phyloP scores from a whole-genome alignment of 2,113 vertebrate genomes.

The Podarcis cretensis region DNA sequence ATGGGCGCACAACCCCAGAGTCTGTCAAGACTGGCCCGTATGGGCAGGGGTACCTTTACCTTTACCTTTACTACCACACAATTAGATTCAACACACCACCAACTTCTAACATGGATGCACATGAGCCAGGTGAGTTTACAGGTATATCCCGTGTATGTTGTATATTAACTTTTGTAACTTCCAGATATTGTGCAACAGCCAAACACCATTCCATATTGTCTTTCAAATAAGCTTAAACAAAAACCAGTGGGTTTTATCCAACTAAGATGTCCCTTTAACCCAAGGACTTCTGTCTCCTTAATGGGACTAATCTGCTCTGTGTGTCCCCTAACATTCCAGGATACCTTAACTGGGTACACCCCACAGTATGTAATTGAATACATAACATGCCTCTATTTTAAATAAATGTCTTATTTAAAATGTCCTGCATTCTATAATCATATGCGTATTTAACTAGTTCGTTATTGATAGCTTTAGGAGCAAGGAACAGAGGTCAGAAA shows the following conservation, averaged over 20 bases:
- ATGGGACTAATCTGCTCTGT: too few relatives aligned
- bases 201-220: not conserved
- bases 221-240: constrained; percentile 10
- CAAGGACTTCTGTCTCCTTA: too few relatives aligned
- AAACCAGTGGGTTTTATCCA: not conserved
- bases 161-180: not conserved
- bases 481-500: constrained; percentile 14
- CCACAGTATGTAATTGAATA: not conserved
- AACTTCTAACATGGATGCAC: not conserved
- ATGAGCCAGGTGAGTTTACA: not conserved
- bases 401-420: not conserved
- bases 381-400: not conserved
- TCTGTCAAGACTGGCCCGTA: too few relatives aligned
- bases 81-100: not conserved
- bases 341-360: too few relatives aligned
- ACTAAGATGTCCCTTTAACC: too few relatives aligned
- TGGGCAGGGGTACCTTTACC: too few relatives aligned
- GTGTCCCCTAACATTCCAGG: too few relatives aligned
- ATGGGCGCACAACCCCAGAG: too few relatives aligned
- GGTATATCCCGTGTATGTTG: not conserved
- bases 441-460: not conserved
- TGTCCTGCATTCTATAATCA: not conserved
- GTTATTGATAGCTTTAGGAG: not conserved
- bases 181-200: not conserved
- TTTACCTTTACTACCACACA: not conserved